Conservation (phyloP, 2,113 vertebrate species). For the Ursus arctos region DNA sequence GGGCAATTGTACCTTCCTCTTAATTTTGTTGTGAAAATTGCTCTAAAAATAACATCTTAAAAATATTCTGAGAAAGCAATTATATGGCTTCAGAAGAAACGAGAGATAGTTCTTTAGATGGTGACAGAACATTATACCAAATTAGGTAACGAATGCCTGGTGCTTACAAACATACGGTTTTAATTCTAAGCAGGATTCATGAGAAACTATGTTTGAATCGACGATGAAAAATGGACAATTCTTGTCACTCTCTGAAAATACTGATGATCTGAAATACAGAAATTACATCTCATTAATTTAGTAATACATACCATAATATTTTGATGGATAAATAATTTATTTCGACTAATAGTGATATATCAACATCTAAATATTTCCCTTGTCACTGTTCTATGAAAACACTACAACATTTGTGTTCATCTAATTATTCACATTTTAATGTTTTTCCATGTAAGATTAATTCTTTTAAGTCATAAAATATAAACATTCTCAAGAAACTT, state of each 20-base stretch:
- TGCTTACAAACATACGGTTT: not conserved
- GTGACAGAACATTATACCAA: not conserved
- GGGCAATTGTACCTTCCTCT: not conserved
- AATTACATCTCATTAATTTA: not conserved
- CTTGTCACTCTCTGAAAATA: not conserved
- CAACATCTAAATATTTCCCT: not conserved
- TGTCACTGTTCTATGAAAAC: not conserved
- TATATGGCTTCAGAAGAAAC: not conserved
- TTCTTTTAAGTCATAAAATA: not conserved
- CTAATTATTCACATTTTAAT: not conserved
- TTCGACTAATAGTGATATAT: not conserved
- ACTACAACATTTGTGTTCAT: not conserved
- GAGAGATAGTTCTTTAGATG: not conserved
- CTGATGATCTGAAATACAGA: not conserved
- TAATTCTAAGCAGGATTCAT: not conserved
- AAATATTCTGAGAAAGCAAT: not conserved
- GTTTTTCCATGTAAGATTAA: not conserved
- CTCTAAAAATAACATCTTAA: not conserved
- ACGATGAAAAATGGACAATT: fast-evolving
- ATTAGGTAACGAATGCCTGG: not conserved
- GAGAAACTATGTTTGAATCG: fast-evolving
- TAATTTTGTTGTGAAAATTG: not conserved
- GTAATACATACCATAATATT: not conserved
- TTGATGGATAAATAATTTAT: not conserved
- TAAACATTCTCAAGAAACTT: not conserved